These are phyloP conservation scores for Eristalis tenax DNA, from an alignment of 2,888 invertebrate species.

Conservation along the genomic window DNA sequence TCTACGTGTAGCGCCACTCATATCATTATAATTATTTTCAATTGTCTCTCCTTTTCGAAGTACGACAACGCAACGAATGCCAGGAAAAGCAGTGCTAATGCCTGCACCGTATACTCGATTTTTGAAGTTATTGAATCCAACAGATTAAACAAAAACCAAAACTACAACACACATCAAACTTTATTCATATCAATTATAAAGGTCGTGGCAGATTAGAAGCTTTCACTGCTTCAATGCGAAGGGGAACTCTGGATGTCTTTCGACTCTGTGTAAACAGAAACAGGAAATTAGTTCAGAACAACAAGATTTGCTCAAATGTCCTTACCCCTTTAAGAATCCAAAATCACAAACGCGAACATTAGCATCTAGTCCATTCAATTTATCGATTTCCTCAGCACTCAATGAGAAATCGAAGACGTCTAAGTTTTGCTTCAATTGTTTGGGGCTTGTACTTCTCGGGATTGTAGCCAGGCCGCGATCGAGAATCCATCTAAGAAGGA, in stretches of 20 bases:
- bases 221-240: slow-evolving; percentile 79
- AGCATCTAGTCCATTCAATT: slow-evolving; percentile 85
- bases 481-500: slow-evolving; percentile 87
- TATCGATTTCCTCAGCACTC: slow-evolving; percentile 84
- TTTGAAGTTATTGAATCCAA: too few species aligned
- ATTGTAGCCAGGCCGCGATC: slow-evolving; percentile 89
- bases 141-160: not conserved
- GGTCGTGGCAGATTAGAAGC: not conserved
- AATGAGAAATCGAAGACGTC: slow-evolving; percentile 88
- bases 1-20: too few species aligned
- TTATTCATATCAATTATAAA: not conserved
- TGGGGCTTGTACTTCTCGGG: slow-evolving; percentile 91
- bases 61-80: too few species aligned
- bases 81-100: too few species aligned
- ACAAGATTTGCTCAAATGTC: not conserved
- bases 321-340: slow-evolving; percentile 85
- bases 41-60: too few species aligned
- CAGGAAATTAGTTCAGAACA: not conserved
- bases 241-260: slow-evolving; percentile 88
- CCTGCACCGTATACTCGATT: too few species aligned
- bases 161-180: not conserved
- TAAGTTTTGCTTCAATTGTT: slow-evolving; percentile 89
- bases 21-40: too few species aligned
- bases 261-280: slow-evolving; percentile 78
- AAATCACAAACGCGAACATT: slow-evolving; percentile 88